These are phyloP conservation scores for Astatotilapia flaviijosephi DNA, from an alignment of 2,113 vertebrate genomes.

Conservation along the genomic window DNA sequence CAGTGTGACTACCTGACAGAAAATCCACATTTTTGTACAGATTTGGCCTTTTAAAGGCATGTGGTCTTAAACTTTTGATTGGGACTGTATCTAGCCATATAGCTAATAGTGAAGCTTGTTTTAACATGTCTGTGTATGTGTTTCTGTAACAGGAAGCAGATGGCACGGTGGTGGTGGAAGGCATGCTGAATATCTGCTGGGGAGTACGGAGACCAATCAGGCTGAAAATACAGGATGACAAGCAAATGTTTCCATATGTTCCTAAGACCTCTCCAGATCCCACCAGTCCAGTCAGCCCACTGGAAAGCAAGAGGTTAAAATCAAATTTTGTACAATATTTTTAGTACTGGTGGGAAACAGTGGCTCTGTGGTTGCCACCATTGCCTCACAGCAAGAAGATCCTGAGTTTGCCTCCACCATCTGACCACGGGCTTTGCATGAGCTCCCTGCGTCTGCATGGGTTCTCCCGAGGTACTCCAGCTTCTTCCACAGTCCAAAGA, in stretches of 20 bases:
- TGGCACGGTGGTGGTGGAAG: conserved; percentile 77
- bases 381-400: neutral
- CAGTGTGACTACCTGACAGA: neutral
- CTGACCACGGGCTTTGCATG: neutral
- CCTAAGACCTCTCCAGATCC: conserved; percentile 60
- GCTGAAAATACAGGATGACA: conserved; percentile 92
- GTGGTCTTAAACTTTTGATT: neutral
- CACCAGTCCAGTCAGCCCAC: conserved; percentile 57
- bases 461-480: neutral
- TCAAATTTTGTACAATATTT: neutral
- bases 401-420: neutral
- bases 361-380: neutral
- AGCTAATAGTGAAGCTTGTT: neutral
- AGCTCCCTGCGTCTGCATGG: neutral
- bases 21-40: neutral
- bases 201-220: conserved; percentile 81
- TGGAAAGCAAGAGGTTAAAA: conserved; percentile 75
- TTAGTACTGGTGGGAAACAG: neutral
- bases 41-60: neutral
- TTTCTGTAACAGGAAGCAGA: conserved; percentile 39
- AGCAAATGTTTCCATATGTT: conserved; percentile 66
- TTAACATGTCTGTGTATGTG: neutral
- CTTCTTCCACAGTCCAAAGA: neutral
- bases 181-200: conserved; percentile 85
- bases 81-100: neutral